Evolutionary conservation across 2,888 invertebrate species (phyloP), one percentile per base, ranked within the genome.

Genomic region (Lycocerus yunnanus): DNA sequence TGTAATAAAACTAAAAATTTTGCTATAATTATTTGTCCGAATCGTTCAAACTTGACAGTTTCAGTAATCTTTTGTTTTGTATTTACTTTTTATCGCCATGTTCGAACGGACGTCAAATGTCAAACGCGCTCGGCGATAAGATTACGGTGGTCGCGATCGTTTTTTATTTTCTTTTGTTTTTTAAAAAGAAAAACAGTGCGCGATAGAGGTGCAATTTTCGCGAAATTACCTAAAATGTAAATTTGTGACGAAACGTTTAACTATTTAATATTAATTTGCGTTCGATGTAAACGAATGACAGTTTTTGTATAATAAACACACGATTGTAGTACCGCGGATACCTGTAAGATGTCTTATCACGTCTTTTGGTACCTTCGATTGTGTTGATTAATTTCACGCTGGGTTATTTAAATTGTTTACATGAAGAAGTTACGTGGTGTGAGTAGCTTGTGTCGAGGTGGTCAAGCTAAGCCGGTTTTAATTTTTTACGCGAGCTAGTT

Each of bases 21-120:
- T 65, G 68, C 69, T 72, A 68, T 73, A 63, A 72, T 68, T 66
- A 24, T 66, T 13, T 68, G 18, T 18, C 61, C 61, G 20, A 63
- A 63, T 71, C 63, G 78, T 77, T 72, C 76, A 71, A 79, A 78
- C 78, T 79, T 78, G 80, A 78, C 77, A 78, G 72, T 66, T 76
- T 77, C 43, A 78, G 24, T 72, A 71, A 63, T 75, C 75, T 78
- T 76, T 74, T 72, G 76, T 75, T 75, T 73, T 77, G 75, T 80
- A 78, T 80, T 80, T 80, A 80, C 79, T 76, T 73, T 43, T 27
- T 15, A 68, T 75, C 66, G 75, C 75, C 75, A 75, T 75, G 59
- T 71, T 71, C 69, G 66, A 67, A 67, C 13, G 58, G 65, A 63
- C 67, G 74, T 73, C 73, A 69, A 71, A 71, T 59, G 66, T 63